These are phyloP conservation scores for Odontocolon sp. DNA, from an alignment of 2,888 invertebrate genomes.

Conservation along the genomic window DNA sequence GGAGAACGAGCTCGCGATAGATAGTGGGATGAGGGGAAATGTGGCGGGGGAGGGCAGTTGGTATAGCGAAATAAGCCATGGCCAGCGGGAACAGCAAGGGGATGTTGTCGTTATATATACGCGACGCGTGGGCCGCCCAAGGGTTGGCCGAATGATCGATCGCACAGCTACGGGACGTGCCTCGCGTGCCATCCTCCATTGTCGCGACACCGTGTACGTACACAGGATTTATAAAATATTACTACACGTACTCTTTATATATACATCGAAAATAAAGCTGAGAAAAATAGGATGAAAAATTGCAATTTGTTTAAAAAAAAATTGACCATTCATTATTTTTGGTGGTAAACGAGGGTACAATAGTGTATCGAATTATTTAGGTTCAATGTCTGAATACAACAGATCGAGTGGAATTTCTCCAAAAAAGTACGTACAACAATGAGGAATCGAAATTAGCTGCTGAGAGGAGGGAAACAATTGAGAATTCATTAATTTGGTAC, in stretches of 20 bases:
- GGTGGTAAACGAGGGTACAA: too few relatives aligned
- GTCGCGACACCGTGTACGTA: conserved; percentile 59
- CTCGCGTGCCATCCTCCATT: conserved; percentile 64
- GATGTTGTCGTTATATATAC: neutral
- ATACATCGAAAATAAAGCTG: conserved; percentile 1
- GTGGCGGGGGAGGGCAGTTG: neutral
- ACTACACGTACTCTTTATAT: conserved; percentile 40
- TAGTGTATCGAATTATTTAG: too few relatives aligned
- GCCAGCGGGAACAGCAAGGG: conserved; percentile 39
- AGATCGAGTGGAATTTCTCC: too few relatives aligned
- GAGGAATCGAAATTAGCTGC: too few relatives aligned
- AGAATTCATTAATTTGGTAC: too few relatives aligned
- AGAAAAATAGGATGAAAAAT: too few relatives aligned
- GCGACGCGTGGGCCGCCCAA: conserved; percentile 40
- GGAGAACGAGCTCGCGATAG: conserved; percentile 6
- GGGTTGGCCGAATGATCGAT: conserved; percentile 62
- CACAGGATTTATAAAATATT: conserved; percentile 61
- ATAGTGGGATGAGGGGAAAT: neutral
- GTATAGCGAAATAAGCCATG: conserved; percentile 33
- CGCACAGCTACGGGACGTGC: conserved; percentile 58
- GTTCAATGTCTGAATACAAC: too few relatives aligned
- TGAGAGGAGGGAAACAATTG: too few relatives aligned
- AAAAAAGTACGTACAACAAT: too few relatives aligned
- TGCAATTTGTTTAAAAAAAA: too few relatives aligned
- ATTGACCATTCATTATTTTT: too few relatives aligned